phyloP scores from a whole-genome alignment of 2,888 invertebrate species.

The Eulithis testata region DNA sequence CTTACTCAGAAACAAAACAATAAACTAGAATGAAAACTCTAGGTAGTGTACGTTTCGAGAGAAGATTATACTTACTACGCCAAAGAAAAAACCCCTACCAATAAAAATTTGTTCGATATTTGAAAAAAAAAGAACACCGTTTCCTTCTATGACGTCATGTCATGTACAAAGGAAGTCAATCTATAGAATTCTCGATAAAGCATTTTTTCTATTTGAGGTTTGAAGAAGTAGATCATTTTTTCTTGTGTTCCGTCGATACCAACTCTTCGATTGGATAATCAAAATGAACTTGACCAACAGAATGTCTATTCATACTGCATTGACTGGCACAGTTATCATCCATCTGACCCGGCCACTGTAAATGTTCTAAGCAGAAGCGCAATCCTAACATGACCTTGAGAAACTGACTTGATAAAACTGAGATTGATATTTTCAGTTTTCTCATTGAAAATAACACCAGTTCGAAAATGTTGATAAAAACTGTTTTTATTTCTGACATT shows the following conservation, averaged over 20 bases:
- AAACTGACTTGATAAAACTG: not conserved
- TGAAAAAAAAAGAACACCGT: too few relatives aligned
- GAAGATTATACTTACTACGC: too few relatives aligned
- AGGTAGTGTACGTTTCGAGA: too few relatives aligned
- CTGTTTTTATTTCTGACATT: too few relatives aligned
- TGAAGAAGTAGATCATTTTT: constrained; percentile 3
- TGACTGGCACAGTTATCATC: constrained; percentile 64
- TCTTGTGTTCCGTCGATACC: not conserved
- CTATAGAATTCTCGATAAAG: not conserved
- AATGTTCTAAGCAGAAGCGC: constrained; percentile 19
- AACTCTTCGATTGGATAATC: constrained; percentile 31
- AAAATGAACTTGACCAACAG: constrained; percentile 73
- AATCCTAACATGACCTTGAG: not conserved
- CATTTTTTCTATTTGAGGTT: not conserved
- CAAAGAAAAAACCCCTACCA: too few relatives aligned
- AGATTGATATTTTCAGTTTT: too few relatives aligned
- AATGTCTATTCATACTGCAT: constrained; percentile 63
- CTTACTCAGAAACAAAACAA: constrained; percentile 1
- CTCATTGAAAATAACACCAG: too few relatives aligned
- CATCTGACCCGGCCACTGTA: constrained; percentile 61
- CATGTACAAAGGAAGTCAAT: too few relatives aligned
- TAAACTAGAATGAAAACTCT: not conserved
- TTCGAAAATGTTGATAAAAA: too few relatives aligned
- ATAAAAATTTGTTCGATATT: too few relatives aligned
- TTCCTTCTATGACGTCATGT: too few relatives aligned